phyloP scores from a whole-genome alignment of 2,888 invertebrate genomes.

The Cetonia aurata region DNA sequence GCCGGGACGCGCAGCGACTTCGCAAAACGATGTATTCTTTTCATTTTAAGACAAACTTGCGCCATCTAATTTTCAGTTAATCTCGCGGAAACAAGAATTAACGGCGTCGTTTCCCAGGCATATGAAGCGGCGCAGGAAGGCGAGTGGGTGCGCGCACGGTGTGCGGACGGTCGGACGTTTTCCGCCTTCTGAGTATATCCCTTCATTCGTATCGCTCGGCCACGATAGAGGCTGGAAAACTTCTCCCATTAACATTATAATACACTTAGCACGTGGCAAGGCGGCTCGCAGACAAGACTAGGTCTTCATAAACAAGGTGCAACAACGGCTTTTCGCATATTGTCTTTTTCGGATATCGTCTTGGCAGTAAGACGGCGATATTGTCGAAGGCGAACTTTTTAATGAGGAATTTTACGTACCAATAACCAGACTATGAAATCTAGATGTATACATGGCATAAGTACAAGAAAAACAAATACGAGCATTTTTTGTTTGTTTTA shows the following conservation, averaged over 20 bases:
- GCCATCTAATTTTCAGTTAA: conserved; percentile 69
- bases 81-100: conserved; percentile 68
- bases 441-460: not conserved
- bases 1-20: conserved; percentile 52
- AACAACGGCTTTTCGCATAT: conserved; percentile 53
- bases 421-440: conserved; percentile 42
- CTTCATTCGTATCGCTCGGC: conserved; percentile 56
- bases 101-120: conserved; percentile 67
- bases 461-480: too few relatives aligned
- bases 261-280: conserved; percentile 65
- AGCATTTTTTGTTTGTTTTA: too few relatives aligned
- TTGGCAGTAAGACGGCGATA: conserved; percentile 19
- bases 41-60: conserved; percentile 66
- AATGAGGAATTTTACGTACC: conserved; percentile 44
- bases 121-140: conserved; percentile 60
- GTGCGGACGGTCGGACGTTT: conserved; percentile 41
- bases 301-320: conserved; percentile 56
- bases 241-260: conserved; percentile 66
- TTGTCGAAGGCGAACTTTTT: conserved; percentile 32
- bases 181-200: conserved; percentile 54
- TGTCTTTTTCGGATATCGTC: conserved; percentile 46
- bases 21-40: conserved; percentile 65
- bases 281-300: conserved; percentile 53
- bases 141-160: conserved; percentile 21
- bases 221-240: conserved; percentile 63